phyloP scores from a whole-genome alignment of 2,797 vertebrate species.

The Rhadinocentrus ornatus region DNA sequence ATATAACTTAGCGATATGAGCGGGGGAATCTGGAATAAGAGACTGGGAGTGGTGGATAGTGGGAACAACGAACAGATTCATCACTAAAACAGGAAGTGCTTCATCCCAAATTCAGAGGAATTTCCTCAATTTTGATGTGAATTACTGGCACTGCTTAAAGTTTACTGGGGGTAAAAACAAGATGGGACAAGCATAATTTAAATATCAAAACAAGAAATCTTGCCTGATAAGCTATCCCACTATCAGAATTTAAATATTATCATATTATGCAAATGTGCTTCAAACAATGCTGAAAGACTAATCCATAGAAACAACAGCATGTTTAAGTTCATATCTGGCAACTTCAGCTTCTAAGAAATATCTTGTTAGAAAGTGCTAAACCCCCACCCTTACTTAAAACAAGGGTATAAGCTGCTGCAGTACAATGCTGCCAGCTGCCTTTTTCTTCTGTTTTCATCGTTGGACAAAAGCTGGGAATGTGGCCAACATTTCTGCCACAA shows the following conservation, averaged over 20 bases:
- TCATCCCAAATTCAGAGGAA: constrained; percentile 5
- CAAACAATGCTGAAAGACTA: neutral
- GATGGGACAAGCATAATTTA: constrained; percentile 2
- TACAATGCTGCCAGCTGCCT: constrained; percentile 26
- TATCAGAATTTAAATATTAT: rapidly evolving
- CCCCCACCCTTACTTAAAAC: constrained; percentile 27
- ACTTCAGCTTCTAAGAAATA: constrained; percentile 43
- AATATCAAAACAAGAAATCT: neutral
- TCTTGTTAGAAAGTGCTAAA: neutral
- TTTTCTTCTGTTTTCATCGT: constrained; percentile 36
- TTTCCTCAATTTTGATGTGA: constrained; percentile 19
- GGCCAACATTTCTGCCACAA: constrained; percentile 25
- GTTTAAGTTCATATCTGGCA: neutral
- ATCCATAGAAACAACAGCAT: neutral
- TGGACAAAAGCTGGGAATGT: constrained; percentile 38
- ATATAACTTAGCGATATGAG: constrained; percentile 25
- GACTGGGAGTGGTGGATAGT: constrained; percentile 18
- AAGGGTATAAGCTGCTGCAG: constrained; percentile 43
- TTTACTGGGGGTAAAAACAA: neutral
- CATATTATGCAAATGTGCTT: neutral
- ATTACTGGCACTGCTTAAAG: neutral
- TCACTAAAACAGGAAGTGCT: constrained; percentile 37
- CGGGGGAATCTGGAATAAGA: constrained; percentile 32
- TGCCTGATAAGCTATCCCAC: neutral
- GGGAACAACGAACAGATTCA: constrained; percentile 51